Evolutionary conservation across 30 jellyfish, hydroid and myxozoan species (phyloP).

Genomic region (Aurelia sp.): DNA sequence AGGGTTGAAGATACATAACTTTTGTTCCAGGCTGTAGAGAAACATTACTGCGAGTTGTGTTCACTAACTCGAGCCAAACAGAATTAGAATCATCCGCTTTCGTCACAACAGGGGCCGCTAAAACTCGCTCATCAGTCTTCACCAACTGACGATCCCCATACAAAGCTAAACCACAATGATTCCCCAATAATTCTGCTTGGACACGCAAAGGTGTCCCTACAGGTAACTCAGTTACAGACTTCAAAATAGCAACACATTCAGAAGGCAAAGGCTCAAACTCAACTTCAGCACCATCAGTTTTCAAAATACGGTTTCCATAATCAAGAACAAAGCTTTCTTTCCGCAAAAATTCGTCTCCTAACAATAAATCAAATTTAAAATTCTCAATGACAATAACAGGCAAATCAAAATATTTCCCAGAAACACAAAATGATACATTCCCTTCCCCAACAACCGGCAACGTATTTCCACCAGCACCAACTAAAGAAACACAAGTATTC

Average conservation of each 20-base stretch:
- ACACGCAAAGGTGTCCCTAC: slow-evolving; percentile 72
- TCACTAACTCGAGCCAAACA: slow-evolving; percentile 61
- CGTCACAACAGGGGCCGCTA: slow-evolving; percentile 71
- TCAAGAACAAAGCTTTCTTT: slow-evolving; percentile 40
- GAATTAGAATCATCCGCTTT: slow-evolving; percentile 71
- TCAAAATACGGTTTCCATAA: slow-evolving; percentile 35
- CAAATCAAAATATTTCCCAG: neutral
- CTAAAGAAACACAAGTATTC: neutral
- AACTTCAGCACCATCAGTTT: slow-evolving; percentile 33
- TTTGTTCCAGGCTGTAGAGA: slow-evolving; percentile 75
- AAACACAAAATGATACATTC: slow-evolving; percentile 23
- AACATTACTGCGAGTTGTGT: slow-evolving; percentile 67
- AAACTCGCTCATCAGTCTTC: slow-evolving; percentile 62
- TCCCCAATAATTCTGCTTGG: slow-evolving; percentile 67
- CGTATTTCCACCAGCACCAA: slow-evolving; percentile 37
- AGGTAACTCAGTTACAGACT: slow-evolving; percentile 59
- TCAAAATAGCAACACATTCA: slow-evolving; percentile 73
- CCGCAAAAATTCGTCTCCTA: slow-evolving; percentile 67
- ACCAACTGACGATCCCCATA: slow-evolving; percentile 77
- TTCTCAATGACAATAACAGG: slow-evolving; percentile 19
- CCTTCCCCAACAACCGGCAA: slow-evolving; percentile 44
- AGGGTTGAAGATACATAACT: slow-evolving; percentile 68
- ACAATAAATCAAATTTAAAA: slow-evolving; percentile 49
- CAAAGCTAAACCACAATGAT: slow-evolving; percentile 81
- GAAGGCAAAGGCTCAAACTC: slow-evolving; percentile 68